Conservation (phyloP, 2,888 invertebrate species). For the Eustalomyia histrio region DNA sequence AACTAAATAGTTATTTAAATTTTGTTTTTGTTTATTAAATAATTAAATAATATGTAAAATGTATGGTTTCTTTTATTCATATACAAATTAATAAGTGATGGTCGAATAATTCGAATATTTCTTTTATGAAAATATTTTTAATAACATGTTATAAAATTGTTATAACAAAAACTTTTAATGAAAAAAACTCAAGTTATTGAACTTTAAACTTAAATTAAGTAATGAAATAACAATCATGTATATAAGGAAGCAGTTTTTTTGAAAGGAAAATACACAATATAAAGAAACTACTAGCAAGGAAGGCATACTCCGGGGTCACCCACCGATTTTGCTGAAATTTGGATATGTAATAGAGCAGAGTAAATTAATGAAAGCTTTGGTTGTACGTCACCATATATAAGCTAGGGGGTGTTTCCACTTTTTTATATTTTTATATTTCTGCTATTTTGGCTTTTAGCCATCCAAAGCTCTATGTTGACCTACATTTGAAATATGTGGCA, state of each 20-base stretch:
- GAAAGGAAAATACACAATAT: neutral
- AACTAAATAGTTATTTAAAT: neutral
- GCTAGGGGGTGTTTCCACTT: no score
- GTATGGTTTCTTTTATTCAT: neutral
- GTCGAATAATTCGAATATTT: slow-evolving; percentile 29
- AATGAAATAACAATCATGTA: neutral
- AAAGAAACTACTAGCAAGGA: neutral
- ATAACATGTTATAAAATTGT: slow-evolving; percentile 29
- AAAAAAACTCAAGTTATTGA: slow-evolving; percentile 49
- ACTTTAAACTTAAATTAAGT: slow-evolving; percentile 49
- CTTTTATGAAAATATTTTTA: slow-evolving; percentile 12
- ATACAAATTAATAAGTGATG: slow-evolving; percentile 42
- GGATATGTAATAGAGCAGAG: no score
- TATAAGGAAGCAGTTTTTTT: neutral
- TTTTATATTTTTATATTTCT: no score
- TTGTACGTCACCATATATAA: no score
- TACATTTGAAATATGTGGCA: no score
- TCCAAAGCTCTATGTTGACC: no score
- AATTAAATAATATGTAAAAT: slow-evolving; percentile 16
- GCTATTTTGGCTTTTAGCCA: no score
- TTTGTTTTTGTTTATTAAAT: neutral
- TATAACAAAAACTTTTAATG: neutral
- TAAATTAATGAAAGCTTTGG: no score
- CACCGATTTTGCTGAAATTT: no score
- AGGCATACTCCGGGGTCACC: no score